Percentiles rank a stretch among this genome's conserved stretches.
Conservation (phyloP, 1,140 invertebrate species). For the Trichogramma pretiosum region DNA sequence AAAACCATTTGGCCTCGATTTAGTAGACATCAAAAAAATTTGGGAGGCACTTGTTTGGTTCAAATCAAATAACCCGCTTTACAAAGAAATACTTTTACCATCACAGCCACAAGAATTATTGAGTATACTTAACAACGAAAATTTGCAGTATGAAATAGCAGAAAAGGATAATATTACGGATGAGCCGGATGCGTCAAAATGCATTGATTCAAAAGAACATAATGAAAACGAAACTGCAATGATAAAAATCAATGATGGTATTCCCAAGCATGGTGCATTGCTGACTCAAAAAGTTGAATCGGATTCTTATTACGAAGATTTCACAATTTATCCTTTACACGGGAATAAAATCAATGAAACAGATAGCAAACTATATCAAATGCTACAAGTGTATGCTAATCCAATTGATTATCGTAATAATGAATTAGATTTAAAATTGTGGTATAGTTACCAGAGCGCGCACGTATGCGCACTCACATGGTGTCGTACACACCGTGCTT, state of each 20-base stretch:
- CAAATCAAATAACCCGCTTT: background rate
- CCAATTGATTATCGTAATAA: slow-evolving; percentile 19
- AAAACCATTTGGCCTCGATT: slow-evolving; percentile 4
- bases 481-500: no score
- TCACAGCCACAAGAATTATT: no score
- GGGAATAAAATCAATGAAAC: slow-evolving; percentile 1
- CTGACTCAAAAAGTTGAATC: background rate
- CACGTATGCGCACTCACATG: no score
- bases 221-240: slow-evolving; percentile 5
- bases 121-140: no score
- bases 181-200: no score
- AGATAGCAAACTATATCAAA: slow-evolving; percentile 30
- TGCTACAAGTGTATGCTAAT: slow-evolving; percentile 27
- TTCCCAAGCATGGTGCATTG: background rate
- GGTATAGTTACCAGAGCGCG: no score
- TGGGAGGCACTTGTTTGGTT: no score
- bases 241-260: no score
- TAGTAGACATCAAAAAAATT: no score
- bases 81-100: no score
- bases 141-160: background rate
- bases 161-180: no score
- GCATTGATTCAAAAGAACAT: background rate
- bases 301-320: background rate
- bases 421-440: slow-evolving; percentile 25
- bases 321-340: slow-evolving; percentile 6